phyloP scores from a whole-genome alignment of 37 sponge, comb jelly and placozoan species.

The Tethya wilhelma region DNA sequence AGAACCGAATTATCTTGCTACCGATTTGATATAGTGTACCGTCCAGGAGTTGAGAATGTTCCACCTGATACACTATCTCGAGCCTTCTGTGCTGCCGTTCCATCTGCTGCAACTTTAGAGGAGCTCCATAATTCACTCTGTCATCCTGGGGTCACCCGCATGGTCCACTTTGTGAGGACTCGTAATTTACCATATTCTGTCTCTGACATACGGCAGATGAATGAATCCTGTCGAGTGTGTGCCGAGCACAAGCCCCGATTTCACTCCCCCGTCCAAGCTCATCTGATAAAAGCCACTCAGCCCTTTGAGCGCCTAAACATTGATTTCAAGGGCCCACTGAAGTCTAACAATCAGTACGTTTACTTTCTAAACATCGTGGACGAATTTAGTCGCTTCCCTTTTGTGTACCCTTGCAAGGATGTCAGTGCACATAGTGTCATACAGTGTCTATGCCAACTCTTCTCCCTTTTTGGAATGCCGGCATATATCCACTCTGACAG shows the following conservation, averaged over 20 bases:
- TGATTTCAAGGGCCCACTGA: slow-evolving; percentile 10
- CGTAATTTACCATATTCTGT: slow-evolving; percentile 12
- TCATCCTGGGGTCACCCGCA: slow-evolving; percentile 18
- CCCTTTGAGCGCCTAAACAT: slow-evolving; percentile 2
- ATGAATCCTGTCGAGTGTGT: background rate
- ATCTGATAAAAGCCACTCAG: slow-evolving; percentile 2
- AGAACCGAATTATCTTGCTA: slow-evolving; percentile 22
- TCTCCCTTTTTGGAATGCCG: slow-evolving; percentile 5
- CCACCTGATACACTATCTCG: slow-evolving; percentile 17
- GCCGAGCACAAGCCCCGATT: slow-evolving; percentile 1
- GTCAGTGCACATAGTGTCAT: background rate
- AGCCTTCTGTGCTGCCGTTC: slow-evolving; percentile 10
- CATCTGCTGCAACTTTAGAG: background rate
- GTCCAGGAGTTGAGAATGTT: slow-evolving; percentile 19
- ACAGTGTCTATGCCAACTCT: background rate
- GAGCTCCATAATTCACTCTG: slow-evolving; percentile 14
- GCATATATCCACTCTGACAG: slow-evolving; percentile 12
- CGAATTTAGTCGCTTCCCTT: slow-evolving; percentile 1
- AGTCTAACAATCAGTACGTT: background rate
- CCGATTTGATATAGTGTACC: slow-evolving; percentile 15
- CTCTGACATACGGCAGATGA: background rate
- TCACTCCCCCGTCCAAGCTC: background rate
- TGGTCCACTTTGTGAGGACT: slow-evolving; percentile 15
- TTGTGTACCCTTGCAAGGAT: background rate
- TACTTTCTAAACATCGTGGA: slow-evolving; percentile 2